These are phyloP conservation scores for Patella pellucida DNA, from an alignment of 2,888 invertebrate species.

Conservation along the genomic window DNA sequence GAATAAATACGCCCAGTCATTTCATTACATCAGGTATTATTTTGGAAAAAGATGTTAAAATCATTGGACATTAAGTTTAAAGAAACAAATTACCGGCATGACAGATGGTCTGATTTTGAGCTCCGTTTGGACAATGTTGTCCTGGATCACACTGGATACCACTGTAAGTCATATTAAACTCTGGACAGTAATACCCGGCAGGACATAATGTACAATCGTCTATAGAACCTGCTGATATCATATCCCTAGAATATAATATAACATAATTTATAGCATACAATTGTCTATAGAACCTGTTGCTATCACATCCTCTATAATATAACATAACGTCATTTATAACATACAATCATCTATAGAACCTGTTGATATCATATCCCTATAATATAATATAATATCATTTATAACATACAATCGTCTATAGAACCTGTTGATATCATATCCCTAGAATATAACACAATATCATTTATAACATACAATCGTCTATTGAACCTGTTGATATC, in stretches of 20 bases:
- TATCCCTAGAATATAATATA: slow-evolving; percentile 43
- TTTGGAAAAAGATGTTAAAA: too few relatives aligned
- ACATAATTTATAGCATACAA: slow-evolving; percentile 46
- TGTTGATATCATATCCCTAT: slow-evolving; percentile 53
- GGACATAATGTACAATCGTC: slow-evolving; percentile 64
- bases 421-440: too few relatives aligned
- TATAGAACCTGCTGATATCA: slow-evolving; percentile 47
- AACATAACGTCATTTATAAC: too few relatives aligned
- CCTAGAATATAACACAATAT: too few relatives aligned
- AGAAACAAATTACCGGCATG: slow-evolving; percentile 49
- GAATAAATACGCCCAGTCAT: too few relatives aligned
- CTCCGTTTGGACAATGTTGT: slow-evolving; percentile 62
- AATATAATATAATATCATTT: slow-evolving; percentile 12
- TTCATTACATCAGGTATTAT: too few relatives aligned
- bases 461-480: slow-evolving; percentile 61
- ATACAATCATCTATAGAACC: slow-evolving; percentile 55
- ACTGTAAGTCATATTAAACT: slow-evolving; percentile 58
- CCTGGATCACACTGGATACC: slow-evolving; percentile 64
- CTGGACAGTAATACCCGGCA: slow-evolving; percentile 63
- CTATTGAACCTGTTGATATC: slow-evolving; percentile 46
- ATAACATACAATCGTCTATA: slow-evolving; percentile 59
- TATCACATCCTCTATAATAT: too few relatives aligned
- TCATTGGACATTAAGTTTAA: too few relatives aligned
- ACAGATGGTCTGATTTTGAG: slow-evolving; percentile 60
- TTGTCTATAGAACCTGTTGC: too few relatives aligned